Percentiles rank a stretch among this genome's conserved stretches.
Evolutionary conservation across 2,797 vertebrate species (phyloP).

Genomic region (Melanotaenia boesemani): DNA sequence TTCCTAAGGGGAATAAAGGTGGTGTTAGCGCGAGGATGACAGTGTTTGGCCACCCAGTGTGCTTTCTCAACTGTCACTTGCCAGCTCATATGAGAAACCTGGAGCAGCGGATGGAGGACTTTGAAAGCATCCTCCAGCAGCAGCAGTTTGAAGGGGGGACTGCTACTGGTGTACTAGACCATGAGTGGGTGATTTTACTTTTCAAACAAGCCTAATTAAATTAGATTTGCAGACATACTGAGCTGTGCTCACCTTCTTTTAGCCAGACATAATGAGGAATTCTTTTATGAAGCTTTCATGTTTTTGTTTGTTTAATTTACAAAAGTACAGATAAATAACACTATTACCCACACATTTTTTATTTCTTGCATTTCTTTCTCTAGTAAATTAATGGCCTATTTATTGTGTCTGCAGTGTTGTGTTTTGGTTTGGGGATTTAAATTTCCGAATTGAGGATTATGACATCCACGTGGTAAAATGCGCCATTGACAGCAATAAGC

Average conservation of each 20-base stretch:
- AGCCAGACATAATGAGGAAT: not conserved
- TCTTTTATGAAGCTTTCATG: not conserved
- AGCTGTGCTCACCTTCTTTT: not conserved
- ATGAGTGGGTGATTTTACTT: conserved; percentile 87
- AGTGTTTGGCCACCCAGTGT: conserved; percentile 93
- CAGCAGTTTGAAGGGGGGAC: conserved; percentile 94
- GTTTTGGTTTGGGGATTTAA: conserved; percentile 99
- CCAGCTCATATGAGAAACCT: conserved; percentile 97
- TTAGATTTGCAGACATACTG: not conserved
- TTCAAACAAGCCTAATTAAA: not conserved
- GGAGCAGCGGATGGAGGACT: conserved; percentile 96
- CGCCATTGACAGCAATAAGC: conserved; percentile 92
- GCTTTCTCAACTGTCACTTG: conserved; percentile 98
- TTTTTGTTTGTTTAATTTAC: not conserved
- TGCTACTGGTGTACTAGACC: conserved; percentile 93
- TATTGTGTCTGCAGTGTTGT: conserved; percentile 84
- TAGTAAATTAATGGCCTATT: not conserved
- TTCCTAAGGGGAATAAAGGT: conserved; percentile 94
- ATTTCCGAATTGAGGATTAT: conserved; percentile 96
- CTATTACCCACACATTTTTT: not conserved
- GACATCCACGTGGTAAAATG: conserved; percentile 97
- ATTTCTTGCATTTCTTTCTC: not conserved
- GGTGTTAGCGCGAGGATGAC: conserved; percentile 93
- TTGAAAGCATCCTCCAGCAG: conserved; percentile 96
- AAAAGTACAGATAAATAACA: not conserved